Conservation (phyloP, 2,888 invertebrate species). For the Loripinus fragilis region DNA sequence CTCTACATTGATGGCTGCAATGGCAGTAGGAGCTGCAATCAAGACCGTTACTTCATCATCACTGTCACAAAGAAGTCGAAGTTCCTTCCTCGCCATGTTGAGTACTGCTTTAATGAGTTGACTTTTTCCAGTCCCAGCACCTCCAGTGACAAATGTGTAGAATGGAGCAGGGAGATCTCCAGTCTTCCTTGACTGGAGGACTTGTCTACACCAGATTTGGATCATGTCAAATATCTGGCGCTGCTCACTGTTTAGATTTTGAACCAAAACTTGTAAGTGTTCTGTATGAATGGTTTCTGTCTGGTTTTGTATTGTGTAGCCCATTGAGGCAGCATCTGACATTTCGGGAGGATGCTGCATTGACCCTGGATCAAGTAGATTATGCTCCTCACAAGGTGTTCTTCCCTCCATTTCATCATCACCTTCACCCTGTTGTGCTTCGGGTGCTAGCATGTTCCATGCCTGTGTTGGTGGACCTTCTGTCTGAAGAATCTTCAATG, state of each 20-base stretch:
- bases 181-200: not conserved
- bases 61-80: not conserved
- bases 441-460: conserved; percentile 34
- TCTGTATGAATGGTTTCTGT: not conserved
- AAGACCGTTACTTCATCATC: conserved; percentile 16
- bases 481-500: too few relatives aligned
- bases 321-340: conserved; percentile 50
- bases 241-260: conserved; percentile 22
- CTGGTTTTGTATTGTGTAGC: conserved; percentile 33
- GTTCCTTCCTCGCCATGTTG: conserved; percentile 1
- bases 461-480: too few relatives aligned
- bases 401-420: conserved; percentile 37
- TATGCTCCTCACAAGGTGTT: too few relatives aligned
- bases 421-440: conserved; percentile 15
- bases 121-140: too few relatives aligned
- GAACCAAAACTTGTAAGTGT: not conserved
- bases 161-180: conserved; percentile 18
- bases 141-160: conserved; percentile 13
- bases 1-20: conserved; percentile 29
- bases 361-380: too few relatives aligned
- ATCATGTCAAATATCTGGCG: conserved; percentile 47
- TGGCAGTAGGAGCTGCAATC: conserved; percentile 34
- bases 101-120: not conserved
- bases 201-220: conserved; percentile 48
- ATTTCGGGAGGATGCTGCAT: too few relatives aligned